Base-by-base conservation (phyloP, 1,140 invertebrate species). In the Tetragonula clypearis region DNA sequence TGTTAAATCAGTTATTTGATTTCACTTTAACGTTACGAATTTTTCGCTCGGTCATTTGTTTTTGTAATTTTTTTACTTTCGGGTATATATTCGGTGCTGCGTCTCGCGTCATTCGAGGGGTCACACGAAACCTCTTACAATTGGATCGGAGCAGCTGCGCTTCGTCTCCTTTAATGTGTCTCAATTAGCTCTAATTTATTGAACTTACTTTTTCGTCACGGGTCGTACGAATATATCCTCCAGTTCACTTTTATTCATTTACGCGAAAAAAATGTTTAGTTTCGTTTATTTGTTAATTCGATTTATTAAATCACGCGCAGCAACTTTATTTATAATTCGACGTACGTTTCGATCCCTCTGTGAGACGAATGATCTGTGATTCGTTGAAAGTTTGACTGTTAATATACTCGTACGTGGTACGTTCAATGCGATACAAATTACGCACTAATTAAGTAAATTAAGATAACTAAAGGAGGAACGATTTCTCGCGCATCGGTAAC, bases 101-200 rank as follows among this genome's bases (percentile, higher is more conserved):
- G 12, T 23, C 49, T 55, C 26, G 30, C 26, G 53, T 21, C 19
- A 14, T 17, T 78, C 53, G 6, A 78, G 30, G 41, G 6, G 0
- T 8, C 35, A n/a, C 35, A n/a, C 9, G 60, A 41, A 60, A 21
- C n/a, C 30, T 30, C 8, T 53, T 30, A 8, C 68, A 79, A 79
- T 79, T 79, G 49, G 12, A 30, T 79, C 68, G 49, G 19, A 30
- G 62, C 77, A 79, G 62, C 62, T 79, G 77, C 65, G 77, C 65
- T 55, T 68, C 62, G 55, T 68, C 49, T 58, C 19, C 17, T 49
- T 62, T 53, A 23, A 78, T 53, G 23, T 53, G 26, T n/a, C 21
- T 55, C 65, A 79, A 79, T 68, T 56, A 56, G 35, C 41, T 79
- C 12, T 0, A 49, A 49, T 41, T 15, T 41, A 14, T 41, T 21